These are phyloP conservation scores for Oedothorax gibbosus DNA, from an alignment of 1,140 invertebrate species.

Conservation along the genomic window DNA sequence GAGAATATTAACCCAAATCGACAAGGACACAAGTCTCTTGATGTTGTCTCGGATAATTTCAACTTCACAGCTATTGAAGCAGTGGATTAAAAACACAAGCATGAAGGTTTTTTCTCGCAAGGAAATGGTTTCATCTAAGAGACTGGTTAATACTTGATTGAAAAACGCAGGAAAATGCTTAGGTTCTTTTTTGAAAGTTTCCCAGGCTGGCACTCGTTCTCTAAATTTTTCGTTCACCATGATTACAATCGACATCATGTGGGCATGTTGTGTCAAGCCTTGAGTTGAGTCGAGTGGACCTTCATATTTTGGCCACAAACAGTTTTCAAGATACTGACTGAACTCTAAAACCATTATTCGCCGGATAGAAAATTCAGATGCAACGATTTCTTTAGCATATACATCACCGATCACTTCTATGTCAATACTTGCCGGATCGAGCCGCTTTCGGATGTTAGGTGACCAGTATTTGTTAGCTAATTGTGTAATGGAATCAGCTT, in stretches of 20 bases:
- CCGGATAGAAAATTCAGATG: constrained; percentile 82
- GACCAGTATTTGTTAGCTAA: constrained; percentile 89
- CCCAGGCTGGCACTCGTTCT: constrained; percentile 96
- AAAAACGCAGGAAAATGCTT: constrained; percentile 91
- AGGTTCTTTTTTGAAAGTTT: constrained; percentile 84
- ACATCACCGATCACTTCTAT: constrained; percentile 80
- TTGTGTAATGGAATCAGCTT: constrained; percentile 83
- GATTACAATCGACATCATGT: constrained; percentile 94
- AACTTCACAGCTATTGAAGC: constrained; percentile 88
- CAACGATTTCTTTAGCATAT: constrained; percentile 82
- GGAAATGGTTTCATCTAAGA: constrained; percentile 71
- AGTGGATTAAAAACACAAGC: constrained; percentile 93
- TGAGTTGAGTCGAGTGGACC: constrained; percentile 63
- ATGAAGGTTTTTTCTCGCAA: constrained; percentile 86
- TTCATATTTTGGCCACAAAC: constrained; percentile 92
- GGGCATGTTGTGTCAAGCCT: constrained; percentile 74
- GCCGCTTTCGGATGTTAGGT: constrained; percentile 79
- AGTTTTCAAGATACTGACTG: constrained; percentile 97
- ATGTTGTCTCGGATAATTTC: constrained; percentile 92
- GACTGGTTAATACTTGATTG: constrained; percentile 80
- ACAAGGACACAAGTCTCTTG: constrained; percentile 89
- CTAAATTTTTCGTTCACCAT: constrained; percentile 99
- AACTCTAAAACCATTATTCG: constrained; percentile 96
- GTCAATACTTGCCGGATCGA: constrained; percentile 72
- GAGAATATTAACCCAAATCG: constrained; percentile 93